Evolutionary conservation across 2,797 vertebrate genomes (phyloP).

Genomic region (Lophius americanus): DNA sequence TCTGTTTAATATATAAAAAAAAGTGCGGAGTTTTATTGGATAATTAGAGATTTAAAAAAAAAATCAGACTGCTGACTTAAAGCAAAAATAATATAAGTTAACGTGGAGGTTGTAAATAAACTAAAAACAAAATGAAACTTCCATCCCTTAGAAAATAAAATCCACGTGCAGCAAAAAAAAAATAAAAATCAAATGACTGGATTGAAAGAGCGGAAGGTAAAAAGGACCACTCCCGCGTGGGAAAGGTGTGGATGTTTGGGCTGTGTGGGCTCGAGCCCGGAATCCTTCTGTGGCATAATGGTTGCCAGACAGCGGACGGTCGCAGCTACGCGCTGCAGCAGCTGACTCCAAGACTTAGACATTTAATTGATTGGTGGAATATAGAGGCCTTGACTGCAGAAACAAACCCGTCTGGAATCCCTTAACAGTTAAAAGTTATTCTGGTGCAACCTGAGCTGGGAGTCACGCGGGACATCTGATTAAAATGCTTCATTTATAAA

Average conservation of each 20-base stretch:
- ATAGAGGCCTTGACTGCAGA: constrained; percentile 28
- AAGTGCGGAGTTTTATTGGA: too few species aligned
- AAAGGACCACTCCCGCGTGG: constrained; percentile 45
- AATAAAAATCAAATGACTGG: background rate
- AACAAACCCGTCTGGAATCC: constrained; percentile 42
- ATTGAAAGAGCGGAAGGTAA: background rate
- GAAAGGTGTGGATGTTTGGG: constrained; percentile 60
- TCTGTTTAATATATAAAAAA: too few species aligned
- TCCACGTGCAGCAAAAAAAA: background rate
- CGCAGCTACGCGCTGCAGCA: constrained; percentile 47
- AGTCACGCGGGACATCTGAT: constrained; percentile 45
- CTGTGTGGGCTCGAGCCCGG: constrained; percentile 54
- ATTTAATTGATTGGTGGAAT: constrained; percentile 66
- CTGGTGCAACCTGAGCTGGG: constrained; percentile 44
- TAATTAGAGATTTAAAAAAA: too few species aligned
- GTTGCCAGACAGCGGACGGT: constrained; percentile 75
- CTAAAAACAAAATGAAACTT: background rate
- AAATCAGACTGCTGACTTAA: background rate
- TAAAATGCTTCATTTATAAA: constrained; percentile 52
- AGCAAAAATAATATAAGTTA: background rate
- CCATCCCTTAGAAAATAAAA: background rate
- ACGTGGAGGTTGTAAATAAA: background rate
- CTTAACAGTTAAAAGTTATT: constrained; percentile 43
- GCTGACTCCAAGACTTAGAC: constrained; percentile 52
- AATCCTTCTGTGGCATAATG: constrained; percentile 76